Evolutionary conservation across 2,113 vertebrate species (phyloP), one percentile per base, ranked within the genome.

Genomic region (Alosa alosa): DNA sequence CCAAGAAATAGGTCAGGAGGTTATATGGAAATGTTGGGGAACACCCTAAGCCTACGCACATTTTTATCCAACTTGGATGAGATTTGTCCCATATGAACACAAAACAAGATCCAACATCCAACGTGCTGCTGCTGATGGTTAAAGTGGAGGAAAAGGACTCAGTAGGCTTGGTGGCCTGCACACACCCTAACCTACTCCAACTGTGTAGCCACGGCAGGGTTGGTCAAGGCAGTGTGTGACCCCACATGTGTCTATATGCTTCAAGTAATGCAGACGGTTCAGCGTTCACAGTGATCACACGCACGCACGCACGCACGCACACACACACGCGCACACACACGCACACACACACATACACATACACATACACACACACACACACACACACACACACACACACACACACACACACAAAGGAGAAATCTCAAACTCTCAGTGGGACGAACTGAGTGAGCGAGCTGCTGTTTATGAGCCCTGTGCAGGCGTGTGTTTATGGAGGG

Each of bases 311-410:
- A 72, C 46, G 36, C 57, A 52, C 81, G 8, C 81, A 75, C 82
- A 57, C 78, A 44, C 82, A 82, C 45, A 83, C 7, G 55, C 57
- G 83, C 22, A 22, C 60, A 64, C 50, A 36, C 22, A 22, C 82
- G 25, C 60, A 49, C 25, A 39, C 44, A 64, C n/a, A n/a, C n/a
- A n/a, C n/a, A n/a, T n/a, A n/a, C n/a, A 8, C 20, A 39, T 22
- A 41, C 44, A 50, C 81, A 75, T 41, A 46, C 17, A 75, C 25
- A 36, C 20, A n/a, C 57, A 83, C 7, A 8, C 64, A 57, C 8
- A 83, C n/a, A 10, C 64, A 72, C 64, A 72, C 64, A 72, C 64
- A 72, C 64, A 72, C 64, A 72, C 64, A 72, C n/a, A 72, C n/a
- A 2, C 64, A 72, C 64, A 36, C 64, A 36, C 64, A 72, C 64